Evolutionary conservation across 2,888 invertebrate genomes (phyloP).

Genomic region (Diadegma fenestrale): DNA sequence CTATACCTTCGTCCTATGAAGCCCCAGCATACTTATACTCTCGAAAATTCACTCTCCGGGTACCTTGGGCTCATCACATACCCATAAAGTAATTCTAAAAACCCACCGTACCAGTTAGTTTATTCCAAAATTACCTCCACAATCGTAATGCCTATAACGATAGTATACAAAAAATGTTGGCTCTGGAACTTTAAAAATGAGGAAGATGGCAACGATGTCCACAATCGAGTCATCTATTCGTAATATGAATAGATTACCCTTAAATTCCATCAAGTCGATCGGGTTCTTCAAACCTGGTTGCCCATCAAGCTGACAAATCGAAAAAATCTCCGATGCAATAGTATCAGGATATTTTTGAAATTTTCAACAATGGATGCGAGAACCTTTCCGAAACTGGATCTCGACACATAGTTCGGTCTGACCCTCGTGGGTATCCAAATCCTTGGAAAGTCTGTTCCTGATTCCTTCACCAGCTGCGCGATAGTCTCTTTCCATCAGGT

Average conservation of each 20-base stretch:
- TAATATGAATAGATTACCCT: neutral
- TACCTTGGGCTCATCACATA: neutral
- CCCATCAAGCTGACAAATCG: neutral
- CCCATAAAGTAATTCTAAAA: constrained; percentile 13
- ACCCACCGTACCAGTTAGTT: neutral
- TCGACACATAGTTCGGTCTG: neutral
- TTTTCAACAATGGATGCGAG: neutral
- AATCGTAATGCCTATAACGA: neutral
- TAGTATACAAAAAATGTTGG: neutral
- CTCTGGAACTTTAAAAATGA: neutral
- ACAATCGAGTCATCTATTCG: neutral
- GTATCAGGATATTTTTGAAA: neutral
- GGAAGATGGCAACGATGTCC: neutral
- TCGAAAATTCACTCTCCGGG: neutral
- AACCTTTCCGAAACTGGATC: neutral
- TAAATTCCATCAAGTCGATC: neutral
- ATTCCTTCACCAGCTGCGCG: constrained; percentile 22
- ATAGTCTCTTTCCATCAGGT: constrained; percentile 7
- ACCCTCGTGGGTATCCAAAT: constrained; percentile 11
- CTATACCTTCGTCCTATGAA: neutral
- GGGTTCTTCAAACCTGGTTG: neutral
- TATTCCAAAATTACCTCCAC: neutral
- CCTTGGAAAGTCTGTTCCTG: neutral
- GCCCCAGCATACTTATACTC: constrained; percentile 11
- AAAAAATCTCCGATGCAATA: neutral